Percentiles rank a stretch among this genome's conserved stretches.
Conservation (phyloP, 2,113 vertebrate species). For the Pluvianellus socialis region DNA sequence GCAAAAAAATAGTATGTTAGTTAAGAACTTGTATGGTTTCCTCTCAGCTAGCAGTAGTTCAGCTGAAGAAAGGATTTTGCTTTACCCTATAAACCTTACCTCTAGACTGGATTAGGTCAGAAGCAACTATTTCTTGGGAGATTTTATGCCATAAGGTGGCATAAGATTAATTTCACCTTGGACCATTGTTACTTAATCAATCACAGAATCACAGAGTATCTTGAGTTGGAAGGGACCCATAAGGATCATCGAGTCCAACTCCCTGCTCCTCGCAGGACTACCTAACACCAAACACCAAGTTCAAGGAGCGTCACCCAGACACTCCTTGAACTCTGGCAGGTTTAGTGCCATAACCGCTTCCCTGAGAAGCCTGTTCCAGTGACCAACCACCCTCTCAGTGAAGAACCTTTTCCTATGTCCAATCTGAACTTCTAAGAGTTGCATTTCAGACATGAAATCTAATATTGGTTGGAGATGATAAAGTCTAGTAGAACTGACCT, state of each 20-base stretch:
- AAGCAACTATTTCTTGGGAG: background rate
- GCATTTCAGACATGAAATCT: background rate
- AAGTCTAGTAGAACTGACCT: background rate
- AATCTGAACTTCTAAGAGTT: background rate
- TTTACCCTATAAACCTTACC: background rate
- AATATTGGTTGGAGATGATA: background rate
- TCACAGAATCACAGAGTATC: background rate
- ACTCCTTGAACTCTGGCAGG: background rate
- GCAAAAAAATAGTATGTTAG: background rate
- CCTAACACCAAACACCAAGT: background rate
- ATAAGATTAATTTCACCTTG: background rate
- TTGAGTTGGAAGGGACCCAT: background rate
- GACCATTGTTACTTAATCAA: background rate
- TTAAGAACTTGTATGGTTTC: background rate
- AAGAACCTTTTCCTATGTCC: background rate
- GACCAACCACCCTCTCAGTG: background rate
- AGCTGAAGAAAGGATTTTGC: background rate
- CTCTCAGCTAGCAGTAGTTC: background rate
- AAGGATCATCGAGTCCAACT: background rate
- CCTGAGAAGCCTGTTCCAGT: background rate
- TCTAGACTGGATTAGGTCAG: background rate
- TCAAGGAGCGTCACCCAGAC: accelerated
- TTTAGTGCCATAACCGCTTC: background rate
- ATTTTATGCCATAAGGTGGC: background rate
- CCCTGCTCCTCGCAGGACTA: background rate